Conservation (phyloP, 2,113 vertebrate species). For the Electrona antarctica region DNA sequence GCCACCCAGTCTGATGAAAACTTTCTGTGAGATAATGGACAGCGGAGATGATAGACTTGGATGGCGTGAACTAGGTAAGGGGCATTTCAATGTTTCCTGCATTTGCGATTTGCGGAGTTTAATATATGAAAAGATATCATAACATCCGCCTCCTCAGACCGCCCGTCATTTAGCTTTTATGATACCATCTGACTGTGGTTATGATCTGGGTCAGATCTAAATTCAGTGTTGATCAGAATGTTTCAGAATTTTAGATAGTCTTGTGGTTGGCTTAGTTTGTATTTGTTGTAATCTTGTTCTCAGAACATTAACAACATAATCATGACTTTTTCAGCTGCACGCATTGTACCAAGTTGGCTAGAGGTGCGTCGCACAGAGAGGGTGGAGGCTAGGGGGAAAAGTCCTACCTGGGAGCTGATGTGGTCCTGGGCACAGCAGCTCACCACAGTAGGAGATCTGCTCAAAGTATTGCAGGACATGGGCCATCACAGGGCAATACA, state of each 20-base stretch:
- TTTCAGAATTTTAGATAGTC: no score
- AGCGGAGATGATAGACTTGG: constrained; percentile 74
- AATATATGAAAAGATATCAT: not conserved
- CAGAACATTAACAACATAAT: not conserved
- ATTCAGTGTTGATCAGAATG: no score
- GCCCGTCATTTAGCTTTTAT: not conserved
- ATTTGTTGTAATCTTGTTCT: not conserved
- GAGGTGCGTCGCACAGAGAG: constrained; percentile 78
- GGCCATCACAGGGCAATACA: constrained; percentile 77
- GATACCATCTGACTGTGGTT: not conserved
- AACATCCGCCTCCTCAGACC: not conserved
- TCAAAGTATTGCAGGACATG: constrained; percentile 77
- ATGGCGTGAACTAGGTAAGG: constrained; percentile 82
- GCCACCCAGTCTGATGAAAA: constrained; percentile 69
- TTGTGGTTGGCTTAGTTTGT: no score
- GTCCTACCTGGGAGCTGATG: constrained; percentile 79
- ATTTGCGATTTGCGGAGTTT: not conserved
- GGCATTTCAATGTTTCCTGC: no score
- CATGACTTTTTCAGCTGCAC: constrained; percentile 60
- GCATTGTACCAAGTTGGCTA: constrained; percentile 71
- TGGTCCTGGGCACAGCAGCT: constrained; percentile 85
- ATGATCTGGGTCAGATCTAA: no score
- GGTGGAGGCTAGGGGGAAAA: constrained; percentile 74
- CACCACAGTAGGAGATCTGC: constrained; percentile 77
- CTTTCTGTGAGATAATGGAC: constrained; percentile 78